phyloP scores from a whole-genome alignment of 2,797 vertebrate species.

The Enoplosus armatus region DNA sequence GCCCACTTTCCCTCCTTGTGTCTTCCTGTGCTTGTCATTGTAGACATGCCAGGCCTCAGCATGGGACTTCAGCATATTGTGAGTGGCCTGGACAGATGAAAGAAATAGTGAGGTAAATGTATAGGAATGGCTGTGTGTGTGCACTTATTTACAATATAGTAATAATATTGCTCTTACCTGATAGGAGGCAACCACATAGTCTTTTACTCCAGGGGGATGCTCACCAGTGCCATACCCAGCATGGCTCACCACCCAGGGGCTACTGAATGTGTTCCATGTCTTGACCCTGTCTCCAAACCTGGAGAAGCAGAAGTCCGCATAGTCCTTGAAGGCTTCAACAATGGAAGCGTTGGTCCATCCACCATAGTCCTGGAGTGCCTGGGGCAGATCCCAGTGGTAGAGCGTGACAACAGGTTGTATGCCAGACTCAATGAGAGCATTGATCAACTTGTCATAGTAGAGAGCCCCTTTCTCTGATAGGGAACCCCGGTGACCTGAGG shows the following conservation, averaged over 20 bases:
- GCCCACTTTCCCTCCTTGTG: constrained; percentile 90
- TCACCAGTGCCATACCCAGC: constrained; percentile 93
- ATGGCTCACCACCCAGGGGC: constrained; percentile 94
- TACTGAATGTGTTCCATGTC: constrained; percentile 95
- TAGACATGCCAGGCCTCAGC: constrained; percentile 94
- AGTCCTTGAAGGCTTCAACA: constrained; percentile 88
- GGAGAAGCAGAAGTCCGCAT: constrained; percentile 92
- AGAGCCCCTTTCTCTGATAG: constrained; percentile 81
- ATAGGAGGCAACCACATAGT: constrained; percentile 89
- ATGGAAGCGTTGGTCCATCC: constrained; percentile 91
- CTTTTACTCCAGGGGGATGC: constrained; percentile 88
- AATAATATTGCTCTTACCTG: constrained; percentile 83
- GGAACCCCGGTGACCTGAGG: constrained; percentile 81
- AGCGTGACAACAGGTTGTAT: constrained; percentile 91
- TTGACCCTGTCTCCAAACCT: constrained; percentile 92
- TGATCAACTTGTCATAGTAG: constrained; percentile 91
- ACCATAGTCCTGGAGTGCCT: constrained; percentile 87
- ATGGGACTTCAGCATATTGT: constrained; percentile 92
- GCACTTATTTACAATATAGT: accelerated
- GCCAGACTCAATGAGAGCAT: constrained; percentile 84
- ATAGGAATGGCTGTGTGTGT: neutral
- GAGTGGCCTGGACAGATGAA: constrained; percentile 85
- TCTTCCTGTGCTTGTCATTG: constrained; percentile 83
- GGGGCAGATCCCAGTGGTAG: constrained; percentile 95
- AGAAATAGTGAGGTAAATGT: neutral